Percentiles rank a stretch among this genome's conserved stretches.
These are phyloP conservation scores for Ursus arctos DNA, from an alignment of 2,113 vertebrate genomes.

Conservation along the genomic window DNA sequence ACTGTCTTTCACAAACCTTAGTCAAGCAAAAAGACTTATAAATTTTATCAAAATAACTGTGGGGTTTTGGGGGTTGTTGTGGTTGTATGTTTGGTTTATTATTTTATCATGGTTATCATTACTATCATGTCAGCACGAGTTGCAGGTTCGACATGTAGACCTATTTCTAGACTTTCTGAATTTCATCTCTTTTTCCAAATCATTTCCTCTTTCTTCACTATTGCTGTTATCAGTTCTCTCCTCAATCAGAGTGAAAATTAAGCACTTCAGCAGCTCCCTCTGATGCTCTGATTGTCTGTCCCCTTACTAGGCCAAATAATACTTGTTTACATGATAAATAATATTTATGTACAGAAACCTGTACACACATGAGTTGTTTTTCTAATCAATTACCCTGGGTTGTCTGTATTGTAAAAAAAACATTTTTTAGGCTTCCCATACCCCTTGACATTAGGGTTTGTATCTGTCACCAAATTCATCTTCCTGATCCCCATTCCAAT, in stretches of 20 bases:
- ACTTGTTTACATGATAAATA: neutral
- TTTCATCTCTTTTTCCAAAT: conserved; percentile 41
- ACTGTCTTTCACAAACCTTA: neutral
- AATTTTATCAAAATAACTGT: neutral
- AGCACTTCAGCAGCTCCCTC: neutral
- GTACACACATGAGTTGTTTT: neutral
- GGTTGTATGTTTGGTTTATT: neutral
- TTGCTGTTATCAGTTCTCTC: neutral
- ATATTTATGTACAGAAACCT: neutral
- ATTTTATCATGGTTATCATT: neutral
- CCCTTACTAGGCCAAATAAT: neutral
- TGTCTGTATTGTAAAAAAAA: neutral
- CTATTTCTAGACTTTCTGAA: neutral
- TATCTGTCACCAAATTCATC: conserved; percentile 5
- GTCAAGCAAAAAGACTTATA: neutral
- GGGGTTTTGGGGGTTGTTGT: neutral
- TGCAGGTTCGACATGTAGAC: neutral
- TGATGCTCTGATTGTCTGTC: neutral
- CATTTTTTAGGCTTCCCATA: neutral
- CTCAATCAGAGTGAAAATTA: neutral
- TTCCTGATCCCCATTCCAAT: neutral
- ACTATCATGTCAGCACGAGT: neutral
- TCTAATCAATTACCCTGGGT: neutral
- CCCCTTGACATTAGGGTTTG: neutral
- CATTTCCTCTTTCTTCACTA: neutral